phyloP scores from a whole-genome alignment of 2,797 vertebrate species.

The Chaunax sp. region DNA sequence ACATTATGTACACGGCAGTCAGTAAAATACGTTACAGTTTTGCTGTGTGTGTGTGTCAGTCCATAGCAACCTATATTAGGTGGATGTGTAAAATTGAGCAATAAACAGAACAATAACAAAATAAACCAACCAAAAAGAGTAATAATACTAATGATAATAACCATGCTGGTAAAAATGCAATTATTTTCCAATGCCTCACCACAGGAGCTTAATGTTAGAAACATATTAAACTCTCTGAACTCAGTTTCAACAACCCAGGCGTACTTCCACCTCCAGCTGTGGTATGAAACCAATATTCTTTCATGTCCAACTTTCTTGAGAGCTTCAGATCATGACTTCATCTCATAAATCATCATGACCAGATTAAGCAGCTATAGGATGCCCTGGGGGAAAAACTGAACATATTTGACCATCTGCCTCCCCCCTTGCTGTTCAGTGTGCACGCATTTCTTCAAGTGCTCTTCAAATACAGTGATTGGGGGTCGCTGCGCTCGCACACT shows the following conservation, averaged over 20 bases:
- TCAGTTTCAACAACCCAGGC: not conserved
- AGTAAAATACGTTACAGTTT: too few species aligned
- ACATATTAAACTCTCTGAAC: too few species aligned
- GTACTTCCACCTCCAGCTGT: not conserved
- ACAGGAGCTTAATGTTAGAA: too few species aligned
- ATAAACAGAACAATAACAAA: too few species aligned
- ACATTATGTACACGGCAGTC: too few species aligned
- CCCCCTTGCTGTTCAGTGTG: not conserved
- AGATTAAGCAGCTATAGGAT: not conserved
- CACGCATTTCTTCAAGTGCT: not conserved
- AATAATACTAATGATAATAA: too few species aligned
- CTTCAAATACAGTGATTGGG: not conserved
- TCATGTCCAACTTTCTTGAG: not conserved
- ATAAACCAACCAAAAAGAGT: too few species aligned
- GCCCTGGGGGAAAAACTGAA: rapidly evolving
- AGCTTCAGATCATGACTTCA: not conserved
- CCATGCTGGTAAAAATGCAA: too few species aligned
- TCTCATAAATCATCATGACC: not conserved
- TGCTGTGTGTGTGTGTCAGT: too few species aligned
- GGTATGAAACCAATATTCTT: not conserved
- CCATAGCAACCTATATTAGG: too few species aligned
- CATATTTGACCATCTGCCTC: not conserved
- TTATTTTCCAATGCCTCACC: too few species aligned
- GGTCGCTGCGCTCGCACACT: not conserved
- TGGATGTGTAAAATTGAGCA: too few species aligned